These are phyloP conservation scores for Eupleurogrammus muticus DNA, from an alignment of 2,797 vertebrate genomes.

Conservation along the genomic window DNA sequence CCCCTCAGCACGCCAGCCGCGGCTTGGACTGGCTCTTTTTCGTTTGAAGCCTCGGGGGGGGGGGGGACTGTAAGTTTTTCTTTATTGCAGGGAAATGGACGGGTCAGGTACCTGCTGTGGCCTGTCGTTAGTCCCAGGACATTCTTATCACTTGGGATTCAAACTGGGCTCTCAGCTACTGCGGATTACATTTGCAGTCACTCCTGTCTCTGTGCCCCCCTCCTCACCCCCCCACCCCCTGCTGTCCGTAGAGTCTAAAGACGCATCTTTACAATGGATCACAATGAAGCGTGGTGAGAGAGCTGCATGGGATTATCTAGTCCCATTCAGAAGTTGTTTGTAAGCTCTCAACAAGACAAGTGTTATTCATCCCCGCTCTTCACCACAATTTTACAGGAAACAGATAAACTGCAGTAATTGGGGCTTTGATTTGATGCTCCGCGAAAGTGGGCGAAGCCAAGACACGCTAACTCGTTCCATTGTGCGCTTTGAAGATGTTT, in stretches of 20 bases:
- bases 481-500: slow-evolving; percentile 62
- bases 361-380: slow-evolving; percentile 55
- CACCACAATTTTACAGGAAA: slow-evolving; percentile 64
- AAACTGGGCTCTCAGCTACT: slow-evolving; percentile 64
- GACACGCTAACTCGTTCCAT: slow-evolving; percentile 36
- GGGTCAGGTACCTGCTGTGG: slow-evolving; percentile 80
- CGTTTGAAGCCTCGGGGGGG: slow-evolving; percentile 80
- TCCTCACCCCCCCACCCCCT: slow-evolving; percentile 56
- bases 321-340: slow-evolving; percentile 67
- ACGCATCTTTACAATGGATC: slow-evolving; percentile 60
- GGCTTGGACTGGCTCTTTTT: slow-evolving; percentile 44
- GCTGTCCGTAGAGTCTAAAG: slow-evolving; percentile 46
- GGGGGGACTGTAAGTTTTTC: slow-evolving; percentile 61
- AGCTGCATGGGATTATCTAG: slow-evolving; percentile 63
- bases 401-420: slow-evolving; percentile 66
- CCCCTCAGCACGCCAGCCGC: slow-evolving; percentile 52
- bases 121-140: slow-evolving; percentile 76
- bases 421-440: slow-evolving; percentile 67
- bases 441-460: slow-evolving; percentile 63
- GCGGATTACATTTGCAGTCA: slow-evolving; percentile 70
- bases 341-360: slow-evolving; percentile 63
- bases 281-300: slow-evolving; percentile 50
- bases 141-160: slow-evolving; percentile 72
- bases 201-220: slow-evolving; percentile 42
- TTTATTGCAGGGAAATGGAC: slow-evolving; percentile 83